Percentiles rank a stretch among this genome's conserved stretches.
These are phyloP conservation scores for Orbicella faveolata DNA, from an alignment of 64 coral and sea anemone species.

Conservation along the genomic window DNA sequence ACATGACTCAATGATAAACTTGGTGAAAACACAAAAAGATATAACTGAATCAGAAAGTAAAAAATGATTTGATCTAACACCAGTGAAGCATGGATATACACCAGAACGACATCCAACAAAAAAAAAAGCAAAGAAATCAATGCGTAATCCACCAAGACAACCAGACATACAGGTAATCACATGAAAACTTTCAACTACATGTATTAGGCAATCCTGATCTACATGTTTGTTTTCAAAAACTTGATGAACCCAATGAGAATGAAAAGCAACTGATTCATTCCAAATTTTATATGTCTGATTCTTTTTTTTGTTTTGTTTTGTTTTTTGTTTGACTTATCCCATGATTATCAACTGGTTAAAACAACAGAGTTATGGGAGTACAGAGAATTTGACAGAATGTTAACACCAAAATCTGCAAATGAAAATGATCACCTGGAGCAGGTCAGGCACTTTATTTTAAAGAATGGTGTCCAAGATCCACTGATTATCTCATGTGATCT, in stretches of 20 bases:
- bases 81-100: constrained; percentile 26
- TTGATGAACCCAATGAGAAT: background rate
- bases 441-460: background rate
- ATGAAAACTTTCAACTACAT: background rate
- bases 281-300: background rate
- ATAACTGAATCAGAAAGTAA: background rate
- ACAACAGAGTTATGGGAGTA: background rate
- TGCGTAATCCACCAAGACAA: background rate
- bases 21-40: background rate
- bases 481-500: background rate
- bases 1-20: constrained; percentile 12
- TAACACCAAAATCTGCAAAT: background rate
- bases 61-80: constrained; percentile 15
- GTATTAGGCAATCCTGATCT: background rate
- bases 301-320: too few relatives aligned
- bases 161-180: too few relatives aligned
- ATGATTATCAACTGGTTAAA: background rate
- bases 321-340: background rate
- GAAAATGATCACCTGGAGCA: background rate
- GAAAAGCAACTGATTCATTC: background rate
- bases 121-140: background rate
- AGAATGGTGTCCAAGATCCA: constrained; percentile 13
- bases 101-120: constrained; percentile 37
- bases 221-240: background rate
- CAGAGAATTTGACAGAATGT: background rate